Evolutionary conservation across 2,797 vertebrate genomes (phyloP), one percentile per base, ranked within the genome.

Genomic region (Brachymystax lenok): DNA sequence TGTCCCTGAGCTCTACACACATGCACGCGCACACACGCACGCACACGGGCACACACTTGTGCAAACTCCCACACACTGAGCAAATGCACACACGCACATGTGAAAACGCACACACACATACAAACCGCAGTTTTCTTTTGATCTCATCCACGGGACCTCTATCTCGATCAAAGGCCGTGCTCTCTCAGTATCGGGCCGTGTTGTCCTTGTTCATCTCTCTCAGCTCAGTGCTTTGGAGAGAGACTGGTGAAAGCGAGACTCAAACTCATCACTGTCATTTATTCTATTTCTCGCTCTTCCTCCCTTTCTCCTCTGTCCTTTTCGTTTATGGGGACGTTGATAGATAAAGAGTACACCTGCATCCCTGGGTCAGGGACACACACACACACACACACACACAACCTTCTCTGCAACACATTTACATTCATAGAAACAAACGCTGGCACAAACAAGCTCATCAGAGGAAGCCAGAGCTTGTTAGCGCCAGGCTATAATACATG

Each of bases 401-500:
- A 5, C 52, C 69, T 17, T 71, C 21, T 52, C 56, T 56, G 35
- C 6, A 76, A 19, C 79, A 69, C 76, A 90, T 89, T 89, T 88
- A 85, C 78, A 91, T 90, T 83, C 66, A 78, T 70, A 28, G 66
- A 40, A 76, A 87, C 75, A 85, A 89, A 80, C 74, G 5, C 75
- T 51, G 12, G 74, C 85, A 88, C 84, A 90, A 90, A 90, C 90
- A 89, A 86, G 87, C 89, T 92, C 89, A 91, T 92, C 90, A 93
- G 86, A 88, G 83, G 83, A 81, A 82, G 75, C 80, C 71, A 35
- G 71, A 67, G 88, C 90, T 91, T 86, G 90, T 92, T 92, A 91
- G 90, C 46, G 79, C 80, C 6, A 77, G 74, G 77, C 4, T n/a
- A 7, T 84, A 87, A 89, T 85, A 40, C 67, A 89, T 88, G 85